Base-by-base conservation (phyloP, 1,140 invertebrate genomes). In the Bombus superbus region DNA sequence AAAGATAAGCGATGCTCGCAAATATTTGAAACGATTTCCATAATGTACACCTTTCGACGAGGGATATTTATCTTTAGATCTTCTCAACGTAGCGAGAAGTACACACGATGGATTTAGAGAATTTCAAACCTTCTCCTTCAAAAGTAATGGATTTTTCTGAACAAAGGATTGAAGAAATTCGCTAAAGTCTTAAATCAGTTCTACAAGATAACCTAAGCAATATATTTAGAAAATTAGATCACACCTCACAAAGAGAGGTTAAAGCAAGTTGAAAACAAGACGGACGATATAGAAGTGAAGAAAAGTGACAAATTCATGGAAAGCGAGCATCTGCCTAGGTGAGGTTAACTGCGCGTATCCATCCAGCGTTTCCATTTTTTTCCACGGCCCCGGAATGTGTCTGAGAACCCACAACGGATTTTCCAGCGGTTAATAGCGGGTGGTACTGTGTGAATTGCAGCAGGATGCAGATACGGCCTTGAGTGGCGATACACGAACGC, bases 401-500 rank as follows among this genome's bases (percentile, higher is more conserved):
- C 81, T 83, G 81, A 83, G 81, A 83, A 83, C 73, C 72, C 59
- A 35, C 77, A 25, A n/a, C n/a, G 53, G 66, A 72, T 85, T 74
- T 81, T 75, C 84, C 69, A 73, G 0, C 44, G 84, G 59, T 44
- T 75, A 85, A 75, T 81, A 74, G 84, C 79, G 78, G 84, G 71
- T 68, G 72, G 57, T 42, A 59, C 59, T 84, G 75, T 66, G 81
- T 40, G 78, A 85, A 81, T 74, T 85, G 59, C 84, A 74, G 88
- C 88, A 90, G 87, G 88, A 90, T 90, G 87, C 87, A 90, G 87
- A 90, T 88, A 88, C 85, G 88, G 88, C 88, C 88, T 90, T 90
- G 88, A 90, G 84, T 86, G 88, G 86, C 79, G 69, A 57, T 74
- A 72, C 83, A 83, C 79, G 86, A 77, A 74, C 81, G 85, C 75